Base-by-base conservation (phyloP, 2,113 vertebrate species). In the Lethenteron camtschaticum region DNA sequence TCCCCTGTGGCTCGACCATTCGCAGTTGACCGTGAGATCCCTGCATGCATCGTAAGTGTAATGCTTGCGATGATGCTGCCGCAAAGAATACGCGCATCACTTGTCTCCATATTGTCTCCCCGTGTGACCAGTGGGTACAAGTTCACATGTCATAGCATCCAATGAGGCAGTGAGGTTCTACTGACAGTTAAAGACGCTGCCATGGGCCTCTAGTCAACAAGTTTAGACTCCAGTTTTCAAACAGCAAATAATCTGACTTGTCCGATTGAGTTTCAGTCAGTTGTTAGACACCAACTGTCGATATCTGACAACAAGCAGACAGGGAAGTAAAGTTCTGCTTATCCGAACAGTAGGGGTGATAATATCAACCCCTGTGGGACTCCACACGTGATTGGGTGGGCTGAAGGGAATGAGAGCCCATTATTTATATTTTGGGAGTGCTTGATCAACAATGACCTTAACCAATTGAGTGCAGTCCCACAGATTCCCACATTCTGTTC, bases 251-350 rank as follows among this genome's bases (percentile, higher is more conserved):
- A 41, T 69, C 12, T 69, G 9, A 41, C 56, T 69, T 69, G 9
- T 16, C 3, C 11, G 11, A 55, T 68, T 68, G n/a, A 41, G 41
- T 41, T 41, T 41, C 41, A 68, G 55, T 55, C 68, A 68, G n/a
- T 68, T 68, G 68, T 11, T 55, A 68, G 68, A 68, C 68, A 68
- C 68, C 68, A 68, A 55, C 16, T 11, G 12, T 68, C n/a, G 12
- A 68, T 16, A 13, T 68, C 68, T 24, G 68, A 13, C 68, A 68
- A 16, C 18, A n/a, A 18, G 60, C 60, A 66, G 60, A 66, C 18
- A 10, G 11, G n/a, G 16, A 2, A 68, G 10, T 68, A 68, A 68
- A 68, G 68, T 16, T n/a, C 11, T 16, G 55, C 68, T 68, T 11
- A 68, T 68, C 68, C 11, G 18, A 16, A 68, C 20, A 24, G 10